Conservation (phyloP, 2,113 vertebrate genomes). For the Passer domesticus region DNA sequence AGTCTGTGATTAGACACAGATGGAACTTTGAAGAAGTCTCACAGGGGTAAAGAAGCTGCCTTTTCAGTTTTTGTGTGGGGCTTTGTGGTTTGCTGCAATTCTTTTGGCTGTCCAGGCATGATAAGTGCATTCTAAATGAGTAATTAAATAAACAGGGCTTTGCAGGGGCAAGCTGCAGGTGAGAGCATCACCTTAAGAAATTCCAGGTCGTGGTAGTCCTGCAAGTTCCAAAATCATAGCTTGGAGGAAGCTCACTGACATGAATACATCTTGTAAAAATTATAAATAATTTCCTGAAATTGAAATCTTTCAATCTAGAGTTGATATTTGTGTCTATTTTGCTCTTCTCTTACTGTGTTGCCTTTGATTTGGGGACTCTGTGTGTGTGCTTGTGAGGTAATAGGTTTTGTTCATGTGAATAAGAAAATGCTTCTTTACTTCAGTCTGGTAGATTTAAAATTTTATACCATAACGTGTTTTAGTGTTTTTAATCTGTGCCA, state of each 20-base stretch:
- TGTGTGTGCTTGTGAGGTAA: not conserved
- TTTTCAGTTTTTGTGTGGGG: not conserved
- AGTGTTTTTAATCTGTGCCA: not conserved
- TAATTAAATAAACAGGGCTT: not conserved
- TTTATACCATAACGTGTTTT: not conserved
- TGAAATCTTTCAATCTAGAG: not conserved
- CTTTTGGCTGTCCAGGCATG: not conserved
- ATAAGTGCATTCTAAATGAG: not conserved
- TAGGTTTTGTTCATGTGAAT: not conserved
- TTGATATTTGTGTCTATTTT: not conserved
- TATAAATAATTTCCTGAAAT: not conserved
- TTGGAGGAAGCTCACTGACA: not conserved
- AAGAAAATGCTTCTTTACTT: not conserved
- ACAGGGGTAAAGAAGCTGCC: not conserved
- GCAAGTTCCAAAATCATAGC: not conserved
- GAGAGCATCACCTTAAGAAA: not conserved
- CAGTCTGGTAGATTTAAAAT: not conserved
- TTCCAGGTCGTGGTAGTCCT: not conserved
- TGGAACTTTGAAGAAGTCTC: not conserved
- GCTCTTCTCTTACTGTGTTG: not conserved
- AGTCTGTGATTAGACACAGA: not conserved
- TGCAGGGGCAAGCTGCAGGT: not conserved
- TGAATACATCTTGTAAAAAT: not conserved
- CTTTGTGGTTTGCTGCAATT: not conserved
- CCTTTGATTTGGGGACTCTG: not conserved